Conservation (phyloP, 1,140 invertebrate genomes). For the Saccostrea echinata region DNA sequence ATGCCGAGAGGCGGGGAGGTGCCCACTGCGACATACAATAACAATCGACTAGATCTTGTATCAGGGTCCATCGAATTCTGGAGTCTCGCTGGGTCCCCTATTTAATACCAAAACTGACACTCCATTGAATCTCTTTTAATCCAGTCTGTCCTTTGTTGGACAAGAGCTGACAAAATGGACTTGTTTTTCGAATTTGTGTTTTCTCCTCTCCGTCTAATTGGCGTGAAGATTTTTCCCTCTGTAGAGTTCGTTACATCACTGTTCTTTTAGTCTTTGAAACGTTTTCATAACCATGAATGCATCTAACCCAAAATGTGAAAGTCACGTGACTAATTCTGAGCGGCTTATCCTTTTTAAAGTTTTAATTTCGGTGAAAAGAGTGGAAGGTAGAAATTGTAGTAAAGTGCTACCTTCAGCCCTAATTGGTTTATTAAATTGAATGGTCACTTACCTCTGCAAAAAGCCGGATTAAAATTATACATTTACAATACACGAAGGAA, state of each 20-base stretch:
- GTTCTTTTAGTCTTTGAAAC: conserved; percentile 15
- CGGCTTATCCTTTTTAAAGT: conserved; percentile 21
- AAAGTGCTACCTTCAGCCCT: conserved; percentile 2
- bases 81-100: conserved; percentile 46
- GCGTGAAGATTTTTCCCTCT: conserved; percentile 19
- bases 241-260: not conserved
- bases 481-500: conserved; percentile 5
- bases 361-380: not conserved
- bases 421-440: conserved; percentile 36
- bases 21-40: conserved; percentile 15
- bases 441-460: not conserved
- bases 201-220: conserved; percentile 25
- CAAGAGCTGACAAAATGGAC: conserved; percentile 50
- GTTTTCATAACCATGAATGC: conserved; percentile 22
- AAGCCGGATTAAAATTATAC: conserved; percentile 12
- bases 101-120: conserved; percentile 51
- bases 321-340: conserved; percentile 34
- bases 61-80: conserved; percentile 44
- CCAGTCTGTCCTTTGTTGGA: conserved; percentile 51
- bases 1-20: conserved; percentile 30
- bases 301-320: conserved; percentile 15
- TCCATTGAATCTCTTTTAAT: conserved; percentile 52
- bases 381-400: conserved; percentile 8
- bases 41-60: conserved; percentile 38
- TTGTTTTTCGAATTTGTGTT: conserved; percentile 53